phyloP scores from a whole-genome alignment of 92 coral and sea anemone genomes.

The Meandrina meandrites region DNA sequence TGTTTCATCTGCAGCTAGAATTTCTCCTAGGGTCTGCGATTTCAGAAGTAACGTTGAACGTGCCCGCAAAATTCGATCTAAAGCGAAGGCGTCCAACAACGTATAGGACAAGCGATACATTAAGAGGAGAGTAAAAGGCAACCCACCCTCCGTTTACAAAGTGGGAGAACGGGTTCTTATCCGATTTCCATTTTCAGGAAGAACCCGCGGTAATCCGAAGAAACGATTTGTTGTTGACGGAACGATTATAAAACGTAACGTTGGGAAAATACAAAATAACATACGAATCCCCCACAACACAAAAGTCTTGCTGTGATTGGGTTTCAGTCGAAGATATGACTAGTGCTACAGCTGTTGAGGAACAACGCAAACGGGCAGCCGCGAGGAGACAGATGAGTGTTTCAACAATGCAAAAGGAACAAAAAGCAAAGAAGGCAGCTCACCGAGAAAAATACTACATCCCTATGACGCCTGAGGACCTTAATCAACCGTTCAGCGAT shows the following conservation, averaged over 20 bases:
- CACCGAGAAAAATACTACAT: slow-evolving; percentile 14
- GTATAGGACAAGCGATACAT: slow-evolving; percentile 57
- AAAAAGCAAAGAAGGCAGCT: slow-evolving; percentile 27
- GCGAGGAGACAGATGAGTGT: slow-evolving; percentile 29
- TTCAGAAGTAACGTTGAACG: slow-evolving; percentile 21
- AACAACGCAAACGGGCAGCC: slow-evolving; percentile 25
- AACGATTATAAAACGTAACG: slow-evolving; percentile 30
- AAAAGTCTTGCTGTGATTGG: slow-evolving; percentile 26
- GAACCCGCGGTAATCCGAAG: slow-evolving; percentile 27
- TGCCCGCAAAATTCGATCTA: slow-evolving; percentile 11
- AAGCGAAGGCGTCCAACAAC: slow-evolving; percentile 30
- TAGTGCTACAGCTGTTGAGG: slow-evolving; percentile 21
- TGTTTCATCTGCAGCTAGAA: slow-evolving; percentile 1
- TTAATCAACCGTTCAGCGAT: slow-evolving; percentile 16
- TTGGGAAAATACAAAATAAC: slow-evolving; percentile 9
- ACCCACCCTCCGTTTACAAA: slow-evolving; percentile 51
- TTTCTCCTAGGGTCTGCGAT: slow-evolving; percentile 22
- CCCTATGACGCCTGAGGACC: slow-evolving; percentile 22
- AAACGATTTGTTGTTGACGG: slow-evolving; percentile 23
- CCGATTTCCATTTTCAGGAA: slow-evolving; percentile 47
- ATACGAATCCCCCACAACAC: slow-evolving; percentile 19
- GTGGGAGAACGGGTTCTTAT: slow-evolving; percentile 49
- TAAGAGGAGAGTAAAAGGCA: slow-evolving; percentile 43
- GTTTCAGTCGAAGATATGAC: slow-evolving; percentile 28
- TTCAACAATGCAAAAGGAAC: slow-evolving; percentile 23